Percentiles rank a stretch among this genome's conserved stretches.
phyloP scores from a whole-genome alignment of 1,140 invertebrate genomes.

The Riptortus pedestris region DNA sequence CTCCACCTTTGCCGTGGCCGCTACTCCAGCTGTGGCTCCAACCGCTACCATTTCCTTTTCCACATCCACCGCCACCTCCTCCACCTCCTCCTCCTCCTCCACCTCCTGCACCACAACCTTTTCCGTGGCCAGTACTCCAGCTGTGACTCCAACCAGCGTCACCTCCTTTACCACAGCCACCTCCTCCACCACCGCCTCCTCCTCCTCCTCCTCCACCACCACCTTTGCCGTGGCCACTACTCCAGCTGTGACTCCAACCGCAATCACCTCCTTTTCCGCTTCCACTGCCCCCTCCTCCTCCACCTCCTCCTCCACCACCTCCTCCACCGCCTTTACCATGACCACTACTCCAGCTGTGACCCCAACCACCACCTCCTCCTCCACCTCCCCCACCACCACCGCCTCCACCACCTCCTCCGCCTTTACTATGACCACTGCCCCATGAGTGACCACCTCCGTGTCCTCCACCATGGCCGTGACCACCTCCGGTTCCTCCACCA shows the following conservation, averaged over 20 bases:
- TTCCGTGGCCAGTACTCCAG: not conserved
- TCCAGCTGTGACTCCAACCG: not conserved
- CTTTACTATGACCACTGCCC: not conserved
- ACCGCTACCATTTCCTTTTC: not conserved
- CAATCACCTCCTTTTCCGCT: not conserved
- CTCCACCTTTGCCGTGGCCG: not conserved
- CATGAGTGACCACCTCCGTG: not conserved
- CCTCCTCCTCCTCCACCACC: not conserved
- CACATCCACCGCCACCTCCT: not conserved
- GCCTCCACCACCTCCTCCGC: not conserved
- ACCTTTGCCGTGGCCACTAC: not conserved
- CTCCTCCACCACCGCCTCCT: not conserved
- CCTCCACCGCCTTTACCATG: not conserved
- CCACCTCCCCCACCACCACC: not conserved
- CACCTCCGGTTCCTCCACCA: not conserved
- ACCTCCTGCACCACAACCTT: not conserved
- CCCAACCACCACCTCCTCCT: not conserved
- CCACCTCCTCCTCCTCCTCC: conserved; percentile 1
- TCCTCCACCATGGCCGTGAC: not conserved
- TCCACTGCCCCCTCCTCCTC: not conserved
- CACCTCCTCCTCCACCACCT: not conserved
- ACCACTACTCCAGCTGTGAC: not conserved
- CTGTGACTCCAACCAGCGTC: not conserved
- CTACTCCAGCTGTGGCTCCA: not conserved
- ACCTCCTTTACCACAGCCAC: not conserved